Percentiles rank a stretch among this genome's conserved stretches.
These are phyloP conservation scores for Aphelenchoides fujianensis DNA, from an alignment of 1,140 invertebrate species.

Conservation along the genomic window DNA sequence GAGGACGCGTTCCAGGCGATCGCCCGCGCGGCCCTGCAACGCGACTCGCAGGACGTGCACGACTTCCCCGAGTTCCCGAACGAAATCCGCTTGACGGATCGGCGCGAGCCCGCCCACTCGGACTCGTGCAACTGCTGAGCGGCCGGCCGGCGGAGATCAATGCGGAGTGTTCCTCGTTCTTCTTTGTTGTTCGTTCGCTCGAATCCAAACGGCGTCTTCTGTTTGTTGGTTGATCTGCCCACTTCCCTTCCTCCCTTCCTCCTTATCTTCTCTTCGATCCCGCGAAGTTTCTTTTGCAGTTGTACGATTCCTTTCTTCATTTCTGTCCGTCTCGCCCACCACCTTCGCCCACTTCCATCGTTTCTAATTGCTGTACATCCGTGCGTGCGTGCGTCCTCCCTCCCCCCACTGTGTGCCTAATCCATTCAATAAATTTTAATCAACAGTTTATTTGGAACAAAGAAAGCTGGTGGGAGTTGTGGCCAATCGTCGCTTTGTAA, in stretches of 20 bases:
- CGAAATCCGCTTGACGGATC: constrained; percentile 27
- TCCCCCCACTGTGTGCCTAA: background rate
- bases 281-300: background rate
- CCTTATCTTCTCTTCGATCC: background rate
- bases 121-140: constrained; percentile 35
- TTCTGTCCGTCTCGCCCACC: no score
- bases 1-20: constrained; percentile 59
- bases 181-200: background rate
- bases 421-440: background rate
- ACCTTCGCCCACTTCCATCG: background rate
- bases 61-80: constrained; percentile 51
- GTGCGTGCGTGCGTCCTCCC: background rate
- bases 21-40: constrained; percentile 53
- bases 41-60: constrained; percentile 56
- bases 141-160: no score
- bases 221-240: background rate
- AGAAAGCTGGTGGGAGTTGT: no score
- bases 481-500: no score
- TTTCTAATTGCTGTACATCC: background rate
- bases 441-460: background rate
- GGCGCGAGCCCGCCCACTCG: background rate
- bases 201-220: background rate
- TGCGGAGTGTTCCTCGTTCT: background rate
- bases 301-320: background rate
- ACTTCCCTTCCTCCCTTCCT: background rate